Conservation (phyloP, 1,140 invertebrate species). For the Hylaeus anthracinus region DNA sequence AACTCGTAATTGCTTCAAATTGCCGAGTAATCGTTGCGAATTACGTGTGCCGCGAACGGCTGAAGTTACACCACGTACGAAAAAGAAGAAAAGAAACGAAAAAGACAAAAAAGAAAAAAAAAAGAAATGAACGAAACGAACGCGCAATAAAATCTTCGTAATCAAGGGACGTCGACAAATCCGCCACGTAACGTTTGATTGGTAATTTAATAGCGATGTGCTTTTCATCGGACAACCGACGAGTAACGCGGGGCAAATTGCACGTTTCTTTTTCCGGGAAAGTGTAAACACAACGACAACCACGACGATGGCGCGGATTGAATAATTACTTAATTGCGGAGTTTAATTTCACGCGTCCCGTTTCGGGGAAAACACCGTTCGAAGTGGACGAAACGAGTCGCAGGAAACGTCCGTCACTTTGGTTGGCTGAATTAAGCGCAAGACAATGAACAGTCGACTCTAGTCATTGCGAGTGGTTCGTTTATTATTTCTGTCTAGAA, state of each 20-base stretch:
- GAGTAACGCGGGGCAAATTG: not conserved
- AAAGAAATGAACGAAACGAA: not conserved
- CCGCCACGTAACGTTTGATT: not conserved
- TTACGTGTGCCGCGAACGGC: not conserved
- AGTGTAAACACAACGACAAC: no score
- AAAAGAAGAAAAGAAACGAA: not conserved
- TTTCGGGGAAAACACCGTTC: no score
- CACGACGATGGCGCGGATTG: not conserved
- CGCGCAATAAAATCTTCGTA: not conserved
- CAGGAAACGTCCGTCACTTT: no score
- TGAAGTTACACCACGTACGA: not conserved
- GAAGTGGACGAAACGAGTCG: no score
- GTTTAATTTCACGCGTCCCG: not conserved
- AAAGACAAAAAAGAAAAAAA: no score
- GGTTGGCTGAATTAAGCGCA: no score
- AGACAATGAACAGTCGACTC: no score
- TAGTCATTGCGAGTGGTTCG: no score
- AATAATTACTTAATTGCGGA: not conserved
- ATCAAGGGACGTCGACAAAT: not conserved
- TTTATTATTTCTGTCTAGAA: no score
- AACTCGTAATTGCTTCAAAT: conserved; percentile 3
- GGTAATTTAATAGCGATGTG: not conserved
- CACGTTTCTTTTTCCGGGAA: not conserved
- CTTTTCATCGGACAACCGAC: not conserved
- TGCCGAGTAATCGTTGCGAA: conserved; percentile 11